phyloP scores from a whole-genome alignment of 2,888 invertebrate genomes.

The Hypomecis punctinalis region DNA sequence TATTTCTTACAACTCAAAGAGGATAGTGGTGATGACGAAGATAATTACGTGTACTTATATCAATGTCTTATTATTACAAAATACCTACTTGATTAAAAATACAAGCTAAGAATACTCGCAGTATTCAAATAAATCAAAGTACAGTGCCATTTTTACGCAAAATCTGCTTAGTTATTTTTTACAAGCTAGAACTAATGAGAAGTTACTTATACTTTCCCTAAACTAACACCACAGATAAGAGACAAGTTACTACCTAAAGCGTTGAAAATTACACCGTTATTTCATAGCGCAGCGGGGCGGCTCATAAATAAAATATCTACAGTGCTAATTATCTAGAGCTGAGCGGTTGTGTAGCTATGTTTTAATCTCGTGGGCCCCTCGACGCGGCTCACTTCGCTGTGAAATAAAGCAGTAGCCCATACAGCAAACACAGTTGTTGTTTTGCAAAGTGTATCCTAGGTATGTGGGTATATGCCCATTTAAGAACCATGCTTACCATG shows the following conservation, averaged over 20 bases:
- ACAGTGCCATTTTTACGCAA: background rate
- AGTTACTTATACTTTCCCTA: background rate
- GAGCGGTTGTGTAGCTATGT: conserved; percentile 21
- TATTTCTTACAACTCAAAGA: too few species aligned
- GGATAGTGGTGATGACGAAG: too few species aligned
- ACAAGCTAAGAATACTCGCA: too few species aligned
- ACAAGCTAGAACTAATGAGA: conserved; percentile 7
- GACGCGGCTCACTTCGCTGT: conserved; percentile 8
- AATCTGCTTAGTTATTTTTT: background rate
- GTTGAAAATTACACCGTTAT: conserved; percentile 22
- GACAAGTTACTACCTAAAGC: background rate
- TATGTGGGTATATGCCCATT: too few species aligned
- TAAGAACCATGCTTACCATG: too few species aligned
- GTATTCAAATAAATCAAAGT: too few species aligned
- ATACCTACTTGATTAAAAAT: too few species aligned
- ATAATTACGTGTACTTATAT: too few species aligned
- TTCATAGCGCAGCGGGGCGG: conserved; percentile 15
- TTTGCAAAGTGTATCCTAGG: too few species aligned
- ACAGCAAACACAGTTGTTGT: too few species aligned
- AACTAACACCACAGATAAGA: too few species aligned
- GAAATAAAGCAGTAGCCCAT: conserved; percentile 7
- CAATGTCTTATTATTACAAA: too few species aligned
- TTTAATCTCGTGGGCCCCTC: conserved; percentile 17
- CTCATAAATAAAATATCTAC: conserved; percentile 28
- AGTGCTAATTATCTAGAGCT: conserved; percentile 24